A percentile compares a stretch with the other conserved stretches of the same genome.
These are phyloP conservation scores for Erythrocercus mccallii DNA, from an alignment of 2,113 vertebrate genomes.

Conservation along the genomic window DNA sequence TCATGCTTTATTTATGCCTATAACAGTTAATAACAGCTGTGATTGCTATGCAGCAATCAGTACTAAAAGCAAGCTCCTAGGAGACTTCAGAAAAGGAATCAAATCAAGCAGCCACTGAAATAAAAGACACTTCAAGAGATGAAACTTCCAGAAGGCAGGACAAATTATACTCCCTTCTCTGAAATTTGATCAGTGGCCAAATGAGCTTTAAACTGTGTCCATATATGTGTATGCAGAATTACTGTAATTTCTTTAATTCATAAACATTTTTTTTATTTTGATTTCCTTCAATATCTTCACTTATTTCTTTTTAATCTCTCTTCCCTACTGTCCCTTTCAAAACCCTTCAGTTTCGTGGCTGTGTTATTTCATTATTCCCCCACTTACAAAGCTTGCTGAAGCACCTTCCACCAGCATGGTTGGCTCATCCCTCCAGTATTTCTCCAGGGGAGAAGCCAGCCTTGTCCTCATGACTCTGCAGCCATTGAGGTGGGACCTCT, in stretches of 20 bases:
- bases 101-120: background rate
- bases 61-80: background rate
- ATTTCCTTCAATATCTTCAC: background rate
- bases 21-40: background rate
- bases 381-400: background rate
- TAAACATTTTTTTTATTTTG: background rate
- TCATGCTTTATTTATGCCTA: background rate
- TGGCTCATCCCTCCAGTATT: background rate
- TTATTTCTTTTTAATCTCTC: background rate
- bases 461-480: background rate
- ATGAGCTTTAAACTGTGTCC: fast-evolving
- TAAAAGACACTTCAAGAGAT: background rate
- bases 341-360: background rate
- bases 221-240: background rate
- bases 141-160: background rate
- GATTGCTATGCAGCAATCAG: background rate
- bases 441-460: background rate
- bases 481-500: background rate
- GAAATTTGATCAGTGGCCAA: background rate
- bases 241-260: background rate
- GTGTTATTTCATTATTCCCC: background rate
- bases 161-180: background rate
- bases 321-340: background rate
- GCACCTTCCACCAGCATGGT: background rate
- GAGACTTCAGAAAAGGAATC: background rate